These are phyloP conservation scores for Protosalanx chinensis DNA, from an alignment of 2,797 vertebrate species.

Conservation along the genomic window DNA sequence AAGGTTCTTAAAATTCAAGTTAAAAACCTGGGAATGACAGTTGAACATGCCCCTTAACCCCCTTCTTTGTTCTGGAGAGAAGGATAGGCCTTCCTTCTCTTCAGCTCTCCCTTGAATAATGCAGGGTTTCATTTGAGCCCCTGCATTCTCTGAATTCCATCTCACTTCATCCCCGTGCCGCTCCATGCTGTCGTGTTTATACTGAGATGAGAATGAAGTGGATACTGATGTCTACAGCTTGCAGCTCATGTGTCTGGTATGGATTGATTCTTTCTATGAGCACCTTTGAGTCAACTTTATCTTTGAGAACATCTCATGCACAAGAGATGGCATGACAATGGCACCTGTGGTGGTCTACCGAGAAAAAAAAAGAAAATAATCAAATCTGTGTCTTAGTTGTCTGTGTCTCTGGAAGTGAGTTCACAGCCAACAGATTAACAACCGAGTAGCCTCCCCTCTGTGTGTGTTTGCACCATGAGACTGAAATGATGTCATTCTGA, in stretches of 20 bases:
- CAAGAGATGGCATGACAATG: neutral
- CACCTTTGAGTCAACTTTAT: neutral
- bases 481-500: neutral
- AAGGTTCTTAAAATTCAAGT: conserved; percentile 33
- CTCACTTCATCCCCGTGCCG: conserved; percentile 31
- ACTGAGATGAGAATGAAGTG: conserved; percentile 21
- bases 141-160: conserved; percentile 61
- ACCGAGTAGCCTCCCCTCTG: neutral
- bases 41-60: conserved; percentile 38
- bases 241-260: neutral
- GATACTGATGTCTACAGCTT: neutral
- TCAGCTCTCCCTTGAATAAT: conserved; percentile 38
- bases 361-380: neutral
- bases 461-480: neutral
- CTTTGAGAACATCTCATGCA: neutral
- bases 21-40: conserved; percentile 31
- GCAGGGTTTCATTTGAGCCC: conserved; percentile 41
- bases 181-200: conserved; percentile 44
- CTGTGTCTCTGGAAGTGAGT: neutral
- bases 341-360: neutral
- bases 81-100: conserved; percentile 10
- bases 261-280: too few relatives aligned
- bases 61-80: conserved; percentile 22
- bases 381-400: neutral
- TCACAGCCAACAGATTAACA: neutral